Percentiles rank a stretch among this genome's conserved stretches.
These are phyloP conservation scores for Galbula dea DNA, from an alignment of 2,113 vertebrate genomes.

Conservation along the genomic window DNA sequence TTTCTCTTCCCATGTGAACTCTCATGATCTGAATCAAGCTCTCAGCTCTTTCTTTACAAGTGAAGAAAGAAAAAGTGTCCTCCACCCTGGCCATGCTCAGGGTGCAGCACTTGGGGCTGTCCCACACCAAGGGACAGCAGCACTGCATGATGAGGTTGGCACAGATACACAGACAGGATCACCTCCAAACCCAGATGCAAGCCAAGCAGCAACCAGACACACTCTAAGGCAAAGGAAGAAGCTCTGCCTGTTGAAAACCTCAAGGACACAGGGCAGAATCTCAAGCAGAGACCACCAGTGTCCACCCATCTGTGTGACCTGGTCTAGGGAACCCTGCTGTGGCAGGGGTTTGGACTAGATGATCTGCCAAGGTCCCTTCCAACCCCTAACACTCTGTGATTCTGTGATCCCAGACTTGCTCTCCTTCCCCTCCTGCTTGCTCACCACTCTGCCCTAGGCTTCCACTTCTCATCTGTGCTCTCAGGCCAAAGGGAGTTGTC, in stretches of 20 bases:
- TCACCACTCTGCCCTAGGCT: background rate
- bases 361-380: no score
- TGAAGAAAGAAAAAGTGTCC: background rate
- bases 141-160: background rate
- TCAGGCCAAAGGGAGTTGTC: background rate
- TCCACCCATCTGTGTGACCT: no score
- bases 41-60: background rate
- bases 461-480: background rate
- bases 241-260: background rate
- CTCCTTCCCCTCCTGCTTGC: background rate
- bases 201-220: background rate
- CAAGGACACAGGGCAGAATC: background rate
- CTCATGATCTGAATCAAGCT: background rate
- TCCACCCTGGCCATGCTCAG: background rate
- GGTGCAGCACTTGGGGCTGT: background rate
- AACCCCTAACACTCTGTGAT: no score
- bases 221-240: background rate
- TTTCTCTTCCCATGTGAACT: background rate
- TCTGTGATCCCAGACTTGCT: background rate
- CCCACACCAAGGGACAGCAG: background rate
- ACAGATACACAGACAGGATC: rapidly evolving
- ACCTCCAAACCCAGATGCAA: background rate
- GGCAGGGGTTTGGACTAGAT: no score
- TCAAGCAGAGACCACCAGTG: background rate
- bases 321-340: no score